These are phyloP conservation scores for Pseudochromis fuscus DNA, from an alignment of 2,797 vertebrate genomes.

Conservation along the genomic window DNA sequence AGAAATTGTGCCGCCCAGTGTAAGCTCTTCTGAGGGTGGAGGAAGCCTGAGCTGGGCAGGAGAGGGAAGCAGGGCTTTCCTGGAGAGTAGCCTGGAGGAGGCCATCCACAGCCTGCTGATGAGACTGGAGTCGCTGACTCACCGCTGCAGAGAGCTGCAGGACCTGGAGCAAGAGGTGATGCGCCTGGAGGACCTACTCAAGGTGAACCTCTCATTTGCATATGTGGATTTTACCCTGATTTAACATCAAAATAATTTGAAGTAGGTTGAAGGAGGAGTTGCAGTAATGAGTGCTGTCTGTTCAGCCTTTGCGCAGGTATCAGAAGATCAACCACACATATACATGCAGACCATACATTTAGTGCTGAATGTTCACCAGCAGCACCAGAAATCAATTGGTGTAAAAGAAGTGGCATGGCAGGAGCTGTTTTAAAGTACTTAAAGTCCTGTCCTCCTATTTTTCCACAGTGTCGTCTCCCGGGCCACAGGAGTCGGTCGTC, in stretches of 20 bases:
- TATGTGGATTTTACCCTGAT: not conserved
- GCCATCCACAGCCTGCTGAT: slow-evolving; percentile 93
- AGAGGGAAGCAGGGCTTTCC: slow-evolving; percentile 89
- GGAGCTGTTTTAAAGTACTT: not conserved
- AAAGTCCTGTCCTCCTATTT: not conserved
- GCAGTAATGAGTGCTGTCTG: too few species aligned
- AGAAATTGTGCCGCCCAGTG: slow-evolving; percentile 78
- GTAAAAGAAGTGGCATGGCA: not conserved
- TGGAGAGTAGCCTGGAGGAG: slow-evolving; percentile 95
- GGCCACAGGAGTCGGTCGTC: slow-evolving; percentile 94
- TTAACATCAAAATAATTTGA: not conserved
- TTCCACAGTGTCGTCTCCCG: slow-evolving; percentile 90
- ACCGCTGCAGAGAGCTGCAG: slow-evolving; percentile 93
- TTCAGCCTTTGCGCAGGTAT: too few species aligned
- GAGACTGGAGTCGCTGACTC: slow-evolving; percentile 91
- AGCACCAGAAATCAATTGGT: not conserved
- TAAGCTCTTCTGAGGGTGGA: slow-evolving; percentile 70
- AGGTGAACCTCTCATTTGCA: slow-evolving; percentile 81
- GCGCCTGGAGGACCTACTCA: slow-evolving; percentile 95
- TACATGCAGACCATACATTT: not conserved
- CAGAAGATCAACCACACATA: not conserved
- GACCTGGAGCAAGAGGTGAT: slow-evolving; percentile 95
- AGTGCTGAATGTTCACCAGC: too few species aligned
- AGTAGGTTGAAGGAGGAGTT: not conserved
- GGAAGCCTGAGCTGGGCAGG: slow-evolving; percentile 86